phyloP scores from a whole-genome alignment of 2,888 invertebrate species.

The Apotomis turbidana region DNA sequence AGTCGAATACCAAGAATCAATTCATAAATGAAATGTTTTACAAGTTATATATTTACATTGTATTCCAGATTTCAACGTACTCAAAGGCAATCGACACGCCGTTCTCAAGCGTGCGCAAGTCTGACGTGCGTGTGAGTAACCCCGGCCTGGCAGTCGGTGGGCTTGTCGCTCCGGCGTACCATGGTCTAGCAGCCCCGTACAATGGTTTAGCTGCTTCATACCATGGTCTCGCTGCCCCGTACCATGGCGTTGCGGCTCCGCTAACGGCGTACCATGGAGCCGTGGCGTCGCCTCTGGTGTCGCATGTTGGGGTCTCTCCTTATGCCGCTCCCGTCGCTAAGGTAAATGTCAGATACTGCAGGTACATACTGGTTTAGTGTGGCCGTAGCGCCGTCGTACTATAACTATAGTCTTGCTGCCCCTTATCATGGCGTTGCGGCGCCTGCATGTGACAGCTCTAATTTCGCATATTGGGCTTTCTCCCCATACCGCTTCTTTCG shows the following conservation, averaged over 20 bases:
- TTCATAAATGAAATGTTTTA: too few relatives aligned
- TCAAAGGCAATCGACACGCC: slow-evolving; percentile 89
- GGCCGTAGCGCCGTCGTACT: slow-evolving; percentile 52
- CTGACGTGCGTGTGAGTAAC: slow-evolving; percentile 88
- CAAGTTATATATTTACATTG: not conserved
- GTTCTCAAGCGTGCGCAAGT: slow-evolving; percentile 88
- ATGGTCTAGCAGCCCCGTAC: slow-evolving; percentile 79
- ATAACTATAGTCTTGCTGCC: slow-evolving; percentile 54
- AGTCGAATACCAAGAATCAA: too few relatives aligned
- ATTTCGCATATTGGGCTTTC: slow-evolving; percentile 68
- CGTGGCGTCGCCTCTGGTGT: slow-evolving; percentile 70
- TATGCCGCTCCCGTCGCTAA: slow-evolving; percentile 69
- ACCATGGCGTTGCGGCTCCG: slow-evolving; percentile 82
- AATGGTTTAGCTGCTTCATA: slow-evolving; percentile 51
- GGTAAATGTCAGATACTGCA: slow-evolving; percentile 50
- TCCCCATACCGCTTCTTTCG: slow-evolving; percentile 57
- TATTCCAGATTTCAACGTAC: slow-evolving; percentile 85
- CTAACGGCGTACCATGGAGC: slow-evolving; percentile 53
- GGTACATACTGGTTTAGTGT: too few relatives aligned
- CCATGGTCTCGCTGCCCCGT: slow-evolving; percentile 56
- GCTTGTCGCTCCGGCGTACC: slow-evolving; percentile 55
- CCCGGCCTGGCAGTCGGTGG: slow-evolving; percentile 77
- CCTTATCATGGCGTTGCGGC: slow-evolving; percentile 75
- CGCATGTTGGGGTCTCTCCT: slow-evolving; percentile 63
- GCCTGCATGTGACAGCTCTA: slow-evolving; percentile 77